Percentiles rank a stretch among this genome's conserved stretches.
phyloP scores from a whole-genome alignment of 2,113 vertebrate genomes.

The Brachypteracias leptosomus region DNA sequence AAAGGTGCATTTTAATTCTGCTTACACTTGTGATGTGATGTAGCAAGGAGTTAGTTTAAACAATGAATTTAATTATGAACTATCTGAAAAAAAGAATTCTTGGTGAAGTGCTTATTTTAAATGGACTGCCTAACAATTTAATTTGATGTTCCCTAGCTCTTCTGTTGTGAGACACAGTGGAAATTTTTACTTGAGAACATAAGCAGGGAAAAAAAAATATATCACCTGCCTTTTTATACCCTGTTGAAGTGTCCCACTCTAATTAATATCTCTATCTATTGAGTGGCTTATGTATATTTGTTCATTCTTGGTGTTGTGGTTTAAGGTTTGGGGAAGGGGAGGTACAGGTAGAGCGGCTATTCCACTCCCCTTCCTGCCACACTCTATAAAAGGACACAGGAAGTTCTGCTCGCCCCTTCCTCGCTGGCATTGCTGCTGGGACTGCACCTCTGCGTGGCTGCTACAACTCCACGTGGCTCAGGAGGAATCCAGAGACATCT shows the following conservation, averaged over 20 bases:
- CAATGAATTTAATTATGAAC: neutral
- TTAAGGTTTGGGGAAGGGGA: no score
- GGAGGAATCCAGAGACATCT: no score
- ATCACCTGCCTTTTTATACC: neutral
- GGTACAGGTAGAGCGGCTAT: no score
- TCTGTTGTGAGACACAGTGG: neutral
- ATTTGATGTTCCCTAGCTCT: neutral
- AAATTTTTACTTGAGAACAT: neutral
- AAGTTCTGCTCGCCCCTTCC: no score
- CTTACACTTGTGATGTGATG: neutral
- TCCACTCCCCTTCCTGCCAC: no score
- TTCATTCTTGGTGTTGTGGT: neutral
- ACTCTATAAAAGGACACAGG: no score
- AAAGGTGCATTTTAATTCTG: neutral
- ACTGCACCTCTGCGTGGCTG: no score
- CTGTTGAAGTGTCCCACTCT: neutral
- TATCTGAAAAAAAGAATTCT: neutral
- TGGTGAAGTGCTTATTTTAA: neutral
- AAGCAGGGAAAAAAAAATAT: neutral
- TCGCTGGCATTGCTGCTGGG: no score
- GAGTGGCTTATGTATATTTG: neutral
- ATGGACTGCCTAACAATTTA: neutral
- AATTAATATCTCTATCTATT: neutral
- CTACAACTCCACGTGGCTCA: no score
- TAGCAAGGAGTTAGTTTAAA: neutral